phyloP scores from a whole-genome alignment of 2,113 vertebrate species.

The Gyps fulvus region DNA sequence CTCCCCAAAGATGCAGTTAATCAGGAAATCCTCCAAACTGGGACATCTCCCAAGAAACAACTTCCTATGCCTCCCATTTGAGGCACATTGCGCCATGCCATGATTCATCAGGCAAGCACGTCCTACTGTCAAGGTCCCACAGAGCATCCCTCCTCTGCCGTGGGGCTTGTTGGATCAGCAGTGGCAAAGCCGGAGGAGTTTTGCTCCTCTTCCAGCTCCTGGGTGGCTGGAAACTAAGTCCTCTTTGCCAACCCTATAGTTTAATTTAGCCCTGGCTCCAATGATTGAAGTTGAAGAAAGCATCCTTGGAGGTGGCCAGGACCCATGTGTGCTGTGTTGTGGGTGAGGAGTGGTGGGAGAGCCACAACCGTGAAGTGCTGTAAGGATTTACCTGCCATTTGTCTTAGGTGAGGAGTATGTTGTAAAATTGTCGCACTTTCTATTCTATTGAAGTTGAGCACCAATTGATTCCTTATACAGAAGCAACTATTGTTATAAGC shows the following conservation, averaged over 20 bases:
- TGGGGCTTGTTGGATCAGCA: not conserved
- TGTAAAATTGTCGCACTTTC: not conserved
- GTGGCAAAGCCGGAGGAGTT: not conserved
- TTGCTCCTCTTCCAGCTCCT: not conserved
- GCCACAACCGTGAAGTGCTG: not conserved
- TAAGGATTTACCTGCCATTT: not conserved
- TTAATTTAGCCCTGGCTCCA: not conserved
- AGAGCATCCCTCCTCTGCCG: rapidly evolving
- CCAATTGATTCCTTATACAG: not conserved
- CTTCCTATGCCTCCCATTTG: not conserved
- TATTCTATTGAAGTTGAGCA: not conserved
- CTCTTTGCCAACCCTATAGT: not conserved
- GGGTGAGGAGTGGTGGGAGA: not conserved
- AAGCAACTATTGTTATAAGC: slow-evolving; percentile 18
- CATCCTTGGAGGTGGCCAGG: not conserved
- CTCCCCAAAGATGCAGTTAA: not conserved
- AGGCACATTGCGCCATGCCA: not conserved
- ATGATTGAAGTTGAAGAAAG: not conserved
- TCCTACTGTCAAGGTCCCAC: not conserved
- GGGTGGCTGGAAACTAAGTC: not conserved
- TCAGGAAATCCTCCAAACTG: not conserved
- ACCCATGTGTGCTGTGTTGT: not conserved
- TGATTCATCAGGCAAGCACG: not conserved
- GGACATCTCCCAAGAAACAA: not conserved
- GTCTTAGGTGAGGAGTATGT: not conserved